Base-by-base conservation (phyloP, 1,140 invertebrate species). In the Sweltsa coloradensis region DNA sequence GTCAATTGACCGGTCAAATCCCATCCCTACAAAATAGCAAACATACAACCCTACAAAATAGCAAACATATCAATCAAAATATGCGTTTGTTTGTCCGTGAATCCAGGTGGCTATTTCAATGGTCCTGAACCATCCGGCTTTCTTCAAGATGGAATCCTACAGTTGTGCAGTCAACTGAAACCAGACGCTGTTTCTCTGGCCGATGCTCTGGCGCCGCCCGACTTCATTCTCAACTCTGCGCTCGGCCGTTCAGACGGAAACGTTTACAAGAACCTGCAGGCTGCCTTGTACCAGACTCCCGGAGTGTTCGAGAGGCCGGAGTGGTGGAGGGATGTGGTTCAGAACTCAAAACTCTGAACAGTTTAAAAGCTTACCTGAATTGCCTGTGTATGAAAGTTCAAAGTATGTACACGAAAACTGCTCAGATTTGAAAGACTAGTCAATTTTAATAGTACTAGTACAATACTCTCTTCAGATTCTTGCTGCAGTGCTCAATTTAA, bases 141-240 rank as follows among this genome's bases (percentile, higher is more conserved):
- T 13, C 53, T 88, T 18, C 69, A 80, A 50, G 63, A 74, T 52
- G 69, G 65, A 19, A 79, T 86, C 37, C 59, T 84, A 34, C 55
- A 65, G 27, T 57, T 83, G 19, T 82, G 83, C 58, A 50, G 59
- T 1, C 60, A 68, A 36, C 54, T 92, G 7, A 81, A 82, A 60
- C 68, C 78, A 40, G 79, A 94, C 50, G 78, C 83, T 6, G 75
- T 92, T 9, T 57, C 79, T 6, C 66, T 93, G n/a, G 80, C 80
- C 1, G 92, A 96, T 71, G 78, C 78, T 1, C 72, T 95, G 47
- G 85, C 89, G 14, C 89, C 89, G 2, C 81, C 86, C 13, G 91
- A 96, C 71, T 92, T 85, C 60, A 76, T 86, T 53, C 60, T 91
- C 0, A 83, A 85, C 57, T 91, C 87, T 5, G 75, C 79, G 13